Percentiles rank a stretch among this genome's conserved stretches.
Conservation (phyloP, 2,888 invertebrate genomes). For the Saturnia pavonia region DNA sequence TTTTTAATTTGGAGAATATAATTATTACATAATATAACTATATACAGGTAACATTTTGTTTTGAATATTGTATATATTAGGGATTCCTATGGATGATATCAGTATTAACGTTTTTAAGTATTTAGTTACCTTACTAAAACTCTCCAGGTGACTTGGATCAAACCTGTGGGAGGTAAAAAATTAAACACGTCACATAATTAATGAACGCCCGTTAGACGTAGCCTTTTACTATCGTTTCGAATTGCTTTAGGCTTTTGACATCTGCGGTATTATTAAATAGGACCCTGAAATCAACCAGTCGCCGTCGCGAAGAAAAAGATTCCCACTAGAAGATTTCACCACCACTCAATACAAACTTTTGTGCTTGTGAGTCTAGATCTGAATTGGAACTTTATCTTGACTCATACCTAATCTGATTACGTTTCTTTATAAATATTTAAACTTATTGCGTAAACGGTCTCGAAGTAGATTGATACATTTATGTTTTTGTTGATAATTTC, state of each 20-base stretch:
- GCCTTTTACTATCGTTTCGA: background rate
- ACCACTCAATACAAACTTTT: background rate
- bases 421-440: constrained; percentile 8
- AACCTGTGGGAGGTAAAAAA: too few relatives aligned
- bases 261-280: background rate
- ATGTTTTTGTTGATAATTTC: background rate
- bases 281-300: background rate
- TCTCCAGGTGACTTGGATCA: too few relatives aligned
- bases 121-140: too few relatives aligned
- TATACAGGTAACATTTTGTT: too few relatives aligned
- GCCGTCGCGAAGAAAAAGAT: background rate
- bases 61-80: too few relatives aligned
- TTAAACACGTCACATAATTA: too few relatives aligned
- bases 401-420: background rate
- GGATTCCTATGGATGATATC: too few relatives aligned
- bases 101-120: too few relatives aligned
- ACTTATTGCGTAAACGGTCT: background rate
- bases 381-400: background rate
- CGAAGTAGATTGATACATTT: constrained; percentile 1
- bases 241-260: background rate
- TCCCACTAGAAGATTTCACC: too few relatives aligned
- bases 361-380: background rate
- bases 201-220: too few relatives aligned
- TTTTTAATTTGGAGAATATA: too few relatives aligned
- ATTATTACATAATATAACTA: too few relatives aligned